Evolutionary conservation across 2,888 invertebrate species (phyloP), one percentile per base, ranked within the genome.

Genomic region (Frankliniella fusca): DNA sequence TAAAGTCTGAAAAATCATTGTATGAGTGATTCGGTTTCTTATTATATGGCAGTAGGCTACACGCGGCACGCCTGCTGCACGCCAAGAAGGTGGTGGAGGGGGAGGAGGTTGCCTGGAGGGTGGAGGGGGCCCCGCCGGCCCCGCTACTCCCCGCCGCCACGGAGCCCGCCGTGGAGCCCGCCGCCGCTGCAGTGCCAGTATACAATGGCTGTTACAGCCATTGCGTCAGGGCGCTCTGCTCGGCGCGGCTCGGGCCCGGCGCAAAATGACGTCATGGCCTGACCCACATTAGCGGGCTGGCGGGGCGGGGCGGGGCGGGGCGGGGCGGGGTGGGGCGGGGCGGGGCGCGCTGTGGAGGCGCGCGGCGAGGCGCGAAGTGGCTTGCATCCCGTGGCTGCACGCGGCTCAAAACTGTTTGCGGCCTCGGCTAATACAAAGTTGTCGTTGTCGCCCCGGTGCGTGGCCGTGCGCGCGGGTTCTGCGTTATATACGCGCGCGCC

Each of bases 251-350:
- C 70, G 70, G 70, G 70, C 70, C 70, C 70, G 70, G 27, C 70
- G 70, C 70, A 27, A 76, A 76, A 76, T 76, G 70, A 76, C 70
- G 70, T 76, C 70, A 76, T 76, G 70, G 70, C 70, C 70, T 76
- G 70, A 76, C 70, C 70, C 70, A 76, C 70, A 76, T 76, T 76
- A 76, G 70, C 70, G 70, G 27, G 23, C 12, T 23, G 70, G 70
- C 61, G 61, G 9, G 27, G 70, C 70, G n/a, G 11, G 70, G 70
- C 70, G n/a, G 8, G 70, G 70, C 70, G 70, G 23, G 70, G 70
- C 61, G 61, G 20, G 70, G 70, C 70, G 23, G 23, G 70, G 70
- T 27, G 23, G 10, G 70, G 23, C 70, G n/a, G 23, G 70, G 70
- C 65, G 65, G 20, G 70, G 70, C 70, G 70, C 70, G 70, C 5